Conservation (phyloP, 2,888 invertebrate genomes). For the Trichogramma evanescens region DNA sequence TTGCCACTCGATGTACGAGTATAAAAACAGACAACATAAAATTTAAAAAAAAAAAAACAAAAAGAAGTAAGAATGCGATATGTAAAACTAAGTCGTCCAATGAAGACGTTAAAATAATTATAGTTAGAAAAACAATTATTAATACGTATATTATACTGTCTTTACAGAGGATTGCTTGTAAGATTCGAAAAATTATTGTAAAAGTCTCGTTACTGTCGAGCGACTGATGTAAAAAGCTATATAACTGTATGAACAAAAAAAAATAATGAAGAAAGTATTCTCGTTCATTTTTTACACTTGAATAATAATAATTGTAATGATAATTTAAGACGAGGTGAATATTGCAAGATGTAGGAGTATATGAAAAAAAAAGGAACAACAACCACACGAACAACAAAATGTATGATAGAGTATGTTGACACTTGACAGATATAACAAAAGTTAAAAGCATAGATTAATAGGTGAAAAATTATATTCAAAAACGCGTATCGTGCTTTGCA, state of each 20-base stretch:
- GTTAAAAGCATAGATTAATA: not conserved
- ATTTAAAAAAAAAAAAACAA: too few relatives aligned
- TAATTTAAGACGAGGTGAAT: constrained; percentile 1
- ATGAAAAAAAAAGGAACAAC: constrained; percentile 1
- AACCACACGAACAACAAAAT: constrained; percentile 16
- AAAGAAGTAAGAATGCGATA: too few relatives aligned
- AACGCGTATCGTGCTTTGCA: not conserved
- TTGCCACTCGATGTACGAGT: too few relatives aligned
- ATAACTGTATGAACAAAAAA: constrained; percentile 19
- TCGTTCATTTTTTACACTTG: constrained; percentile 24
- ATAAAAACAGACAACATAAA: too few relatives aligned
- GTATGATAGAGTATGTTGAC: constrained; percentile 6
- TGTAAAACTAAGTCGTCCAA: too few relatives aligned
- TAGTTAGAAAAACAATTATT: too few relatives aligned
- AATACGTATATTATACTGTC: too few relatives aligned
- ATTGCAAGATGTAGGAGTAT: constrained; percentile 9
- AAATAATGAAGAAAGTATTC: constrained; percentile 24
- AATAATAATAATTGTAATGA: not conserved
- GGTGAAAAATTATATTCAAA: not conserved
- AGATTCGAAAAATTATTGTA: not conserved
- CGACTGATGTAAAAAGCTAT: constrained; percentile 21
- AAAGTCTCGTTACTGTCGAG: constrained; percentile 20
- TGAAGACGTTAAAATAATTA: too few relatives aligned
- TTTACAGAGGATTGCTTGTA: too few relatives aligned
- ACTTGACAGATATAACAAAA: not conserved